A percentile compares a stretch with the other conserved stretches of the same genome.
Evolutionary conservation across 2,113 vertebrate genomes (phyloP).

Genomic region (Gymnocephalus cernua): DNA sequence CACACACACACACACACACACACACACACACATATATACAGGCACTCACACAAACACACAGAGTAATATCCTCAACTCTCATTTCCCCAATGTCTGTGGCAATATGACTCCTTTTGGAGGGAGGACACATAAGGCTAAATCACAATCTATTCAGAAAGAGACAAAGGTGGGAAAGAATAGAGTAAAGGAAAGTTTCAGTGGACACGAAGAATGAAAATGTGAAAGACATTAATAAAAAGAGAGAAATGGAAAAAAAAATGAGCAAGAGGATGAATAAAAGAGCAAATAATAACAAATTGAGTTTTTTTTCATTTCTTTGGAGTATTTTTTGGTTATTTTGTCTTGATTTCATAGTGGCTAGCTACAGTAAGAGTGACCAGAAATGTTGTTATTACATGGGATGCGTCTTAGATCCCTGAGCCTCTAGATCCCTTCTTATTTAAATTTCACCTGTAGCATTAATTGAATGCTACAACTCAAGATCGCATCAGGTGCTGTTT

Average conservation of each 20-base stretch:
- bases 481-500: slow-evolving; percentile 52
- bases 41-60: slow-evolving; percentile 14
- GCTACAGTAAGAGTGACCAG: not conserved
- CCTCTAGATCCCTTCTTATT: not conserved
- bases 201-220: not conserved
- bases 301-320: not conserved
- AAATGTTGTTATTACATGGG: not conserved
- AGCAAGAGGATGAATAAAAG: not conserved
- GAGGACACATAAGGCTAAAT: slow-evolving; percentile 29
- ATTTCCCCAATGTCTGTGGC: slow-evolving; percentile 56
- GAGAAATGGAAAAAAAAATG: not conserved
- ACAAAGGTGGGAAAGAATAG: not conserved
- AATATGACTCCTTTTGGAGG: slow-evolving; percentile 55
- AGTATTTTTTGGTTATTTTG: not conserved
- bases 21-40: slow-evolving; percentile 27
- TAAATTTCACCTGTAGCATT: slow-evolving; percentile 28
- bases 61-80: slow-evolving; percentile 40
- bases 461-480: slow-evolving; percentile 40
- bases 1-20: not conserved
- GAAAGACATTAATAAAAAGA: not conserved
- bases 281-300: not conserved
- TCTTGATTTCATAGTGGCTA: not conserved
- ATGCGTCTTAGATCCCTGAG: not conserved
- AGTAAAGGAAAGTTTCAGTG: not conserved
- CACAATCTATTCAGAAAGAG: slow-evolving; percentile 32